Evolutionary conservation across 2,113 vertebrate genomes (phyloP).

Genomic region (Galbula dea): DNA sequence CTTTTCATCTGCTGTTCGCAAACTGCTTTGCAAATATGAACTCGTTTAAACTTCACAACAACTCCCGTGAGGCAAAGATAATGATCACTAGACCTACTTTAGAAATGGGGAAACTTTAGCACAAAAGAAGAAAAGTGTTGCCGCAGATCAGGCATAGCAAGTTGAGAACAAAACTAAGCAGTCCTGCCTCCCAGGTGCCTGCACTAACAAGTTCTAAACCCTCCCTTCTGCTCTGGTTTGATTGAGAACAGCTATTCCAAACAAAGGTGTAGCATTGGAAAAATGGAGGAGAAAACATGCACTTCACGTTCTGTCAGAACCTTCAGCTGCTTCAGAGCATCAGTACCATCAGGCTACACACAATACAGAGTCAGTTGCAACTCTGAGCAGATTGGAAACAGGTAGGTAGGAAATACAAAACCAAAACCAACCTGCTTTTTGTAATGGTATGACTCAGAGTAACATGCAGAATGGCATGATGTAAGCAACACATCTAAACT

Average conservation of each 20-base stretch:
- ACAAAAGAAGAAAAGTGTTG: conserved; percentile 10
- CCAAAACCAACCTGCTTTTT: background rate
- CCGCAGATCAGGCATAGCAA: conserved; percentile 23
- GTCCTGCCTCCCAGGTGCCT: background rate
- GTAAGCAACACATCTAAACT: background rate
- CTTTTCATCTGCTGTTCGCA: conserved; percentile 48
- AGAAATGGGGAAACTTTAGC: conserved; percentile 10
- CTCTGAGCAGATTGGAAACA: background rate
- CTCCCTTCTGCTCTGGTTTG: conserved; percentile 8
- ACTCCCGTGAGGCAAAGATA: conserved; percentile 49
- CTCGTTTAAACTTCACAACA: conserved; percentile 44
- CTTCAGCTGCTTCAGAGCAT: background rate
- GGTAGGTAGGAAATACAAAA: background rate
- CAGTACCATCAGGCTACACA: background rate
- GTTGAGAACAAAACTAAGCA: background rate
- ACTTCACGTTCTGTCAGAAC: conserved; percentile 1
- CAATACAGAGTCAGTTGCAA: background rate
- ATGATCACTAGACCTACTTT: conserved; percentile 27
- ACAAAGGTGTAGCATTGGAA: background rate
- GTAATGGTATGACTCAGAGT: background rate
- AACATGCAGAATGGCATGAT: background rate
- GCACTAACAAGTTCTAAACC: conserved; percentile 35
- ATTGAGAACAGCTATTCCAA: background rate
- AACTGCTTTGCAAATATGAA: conserved; percentile 43
- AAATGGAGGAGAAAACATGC: background rate